Percentiles rank a stretch among this genome's conserved stretches.
These are phyloP conservation scores for Hylyphantes graminicola DNA, from an alignment of 1,140 invertebrate genomes.

Conservation along the genomic window DNA sequence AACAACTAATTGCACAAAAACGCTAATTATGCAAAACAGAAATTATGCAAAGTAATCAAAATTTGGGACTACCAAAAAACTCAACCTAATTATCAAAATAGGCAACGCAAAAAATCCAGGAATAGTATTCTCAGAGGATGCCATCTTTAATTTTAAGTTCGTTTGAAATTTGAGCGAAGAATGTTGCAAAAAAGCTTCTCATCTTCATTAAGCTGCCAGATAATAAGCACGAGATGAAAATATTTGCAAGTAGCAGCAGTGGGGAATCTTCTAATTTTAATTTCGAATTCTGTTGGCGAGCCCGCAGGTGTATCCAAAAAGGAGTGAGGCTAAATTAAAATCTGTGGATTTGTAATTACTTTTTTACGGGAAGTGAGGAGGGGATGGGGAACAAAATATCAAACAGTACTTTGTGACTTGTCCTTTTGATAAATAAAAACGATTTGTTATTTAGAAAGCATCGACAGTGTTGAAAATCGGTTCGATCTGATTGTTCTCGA, in stretches of 20 bases:
- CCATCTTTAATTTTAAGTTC: not conserved
- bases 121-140: too few relatives aligned
- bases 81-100: too few relatives aligned
- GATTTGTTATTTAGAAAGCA: too few relatives aligned
- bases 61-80: too few relatives aligned
- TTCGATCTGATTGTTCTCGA: too few relatives aligned
- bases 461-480: too few relatives aligned
- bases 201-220: conserved; percentile 27
- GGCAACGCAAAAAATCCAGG: too few relatives aligned
- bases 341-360: conserved; percentile 49
- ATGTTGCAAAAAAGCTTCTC: conserved; percentile 8
- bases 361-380: conserved; percentile 25
- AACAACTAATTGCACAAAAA: too few relatives aligned
- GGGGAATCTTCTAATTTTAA: conserved; percentile 37
- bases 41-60: not conserved
- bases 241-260: not conserved
- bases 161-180: not conserved
- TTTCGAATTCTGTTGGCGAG: conserved; percentile 17
- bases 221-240: not conserved
- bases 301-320: conserved; percentile 2
- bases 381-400: not conserved
- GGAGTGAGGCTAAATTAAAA: conserved; percentile 35
- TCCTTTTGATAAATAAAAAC: too few relatives aligned
- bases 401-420: too few relatives aligned
- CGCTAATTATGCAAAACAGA: not conserved